Evolutionary conservation across 2,797 vertebrate species (phyloP), one percentile per base, ranked within the genome.

Genomic region (Telmatherina bonti): DNA sequence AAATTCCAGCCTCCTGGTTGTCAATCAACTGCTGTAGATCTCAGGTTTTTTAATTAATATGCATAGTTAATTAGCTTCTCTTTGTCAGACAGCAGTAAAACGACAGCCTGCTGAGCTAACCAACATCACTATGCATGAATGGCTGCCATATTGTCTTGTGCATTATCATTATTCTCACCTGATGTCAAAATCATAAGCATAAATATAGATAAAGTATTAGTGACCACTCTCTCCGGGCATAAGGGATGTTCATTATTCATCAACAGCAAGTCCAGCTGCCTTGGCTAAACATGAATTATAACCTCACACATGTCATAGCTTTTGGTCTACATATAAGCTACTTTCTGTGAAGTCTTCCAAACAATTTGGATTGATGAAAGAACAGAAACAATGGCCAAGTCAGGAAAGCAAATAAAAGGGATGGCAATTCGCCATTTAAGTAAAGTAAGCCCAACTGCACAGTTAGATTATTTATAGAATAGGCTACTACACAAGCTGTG

Each of bases 21-120:
- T 88, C 85, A 87, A 52, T 87, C 85, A 87, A 60, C 15, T 45
- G 31, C 54, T 76, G 62, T 22, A 63, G 45, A 62, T 83, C 70
- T 82, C 53, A 56, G 55, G 22, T 67, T 62, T 83, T 79, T 79
- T 79, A 78, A 84, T 85, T 89, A 83, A 82, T 76, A 74, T 81
- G 81, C 79, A 85, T 81, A 76, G 80, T 82, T 86, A 87, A 88
- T 86, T 81, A 82, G 83, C 74, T 64, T 62, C 61, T 80, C 82
- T 82, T 68, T 81, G 78, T 79, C 76, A 83, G 56, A 65, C 73
- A 60, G 67, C 70, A 54, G 59, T 59, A 59, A 74, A 76, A 76
- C 72, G 67, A 62, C 88, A 85, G 83, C 77, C 81, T 87, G 79
- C 78, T 70, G 71, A 72, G 72, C 72, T 74, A 80, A 79, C 79